Percentiles rank a stretch among this genome's conserved stretches.
phyloP scores from a whole-genome alignment of 2,888 invertebrate species.

The Taphrorychus bicolor region DNA sequence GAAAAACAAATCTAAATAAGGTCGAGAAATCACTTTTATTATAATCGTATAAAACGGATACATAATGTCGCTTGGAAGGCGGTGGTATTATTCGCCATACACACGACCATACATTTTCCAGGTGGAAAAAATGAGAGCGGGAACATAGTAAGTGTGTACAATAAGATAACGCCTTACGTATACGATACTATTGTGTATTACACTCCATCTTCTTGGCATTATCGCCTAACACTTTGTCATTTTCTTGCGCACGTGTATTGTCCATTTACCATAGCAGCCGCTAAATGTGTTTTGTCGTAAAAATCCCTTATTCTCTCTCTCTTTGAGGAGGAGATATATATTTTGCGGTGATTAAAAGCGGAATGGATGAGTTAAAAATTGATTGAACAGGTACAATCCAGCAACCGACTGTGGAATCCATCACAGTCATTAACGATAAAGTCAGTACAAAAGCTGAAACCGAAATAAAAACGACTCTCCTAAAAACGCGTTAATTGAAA shows the following conservation, averaged over 20 bases:
- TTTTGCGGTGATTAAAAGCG: neutral
- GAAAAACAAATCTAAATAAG: conserved; percentile 10
- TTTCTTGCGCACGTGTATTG: conserved; percentile 38
- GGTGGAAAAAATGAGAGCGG: conserved; percentile 28
- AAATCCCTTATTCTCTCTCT: conserved; percentile 8
- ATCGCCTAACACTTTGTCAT: conserved; percentile 45
- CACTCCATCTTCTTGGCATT: conserved; percentile 43
- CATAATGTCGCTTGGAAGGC: conserved; percentile 29
- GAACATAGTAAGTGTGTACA: conserved; percentile 42
- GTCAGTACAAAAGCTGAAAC: neutral
- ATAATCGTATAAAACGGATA: neutral
- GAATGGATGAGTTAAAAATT: neutral
- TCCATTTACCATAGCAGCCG: conserved; percentile 24
- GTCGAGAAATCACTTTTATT: neutral
- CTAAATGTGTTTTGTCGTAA: conserved; percentile 14
- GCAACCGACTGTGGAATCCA: neutral
- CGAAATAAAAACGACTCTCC: conserved; percentile 11
- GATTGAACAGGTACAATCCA: neutral
- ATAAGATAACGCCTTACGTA: conserved; percentile 44
- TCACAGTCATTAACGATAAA: neutral
- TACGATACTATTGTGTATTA: conserved; percentile 44
- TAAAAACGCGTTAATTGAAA: conserved; percentile 25
- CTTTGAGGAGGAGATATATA: neutral
- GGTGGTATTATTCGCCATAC: conserved; percentile 27
- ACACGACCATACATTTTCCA: conserved; percentile 31